Base-by-base conservation (phyloP, 2,888 invertebrate species). In the Nebria salina region DNA sequence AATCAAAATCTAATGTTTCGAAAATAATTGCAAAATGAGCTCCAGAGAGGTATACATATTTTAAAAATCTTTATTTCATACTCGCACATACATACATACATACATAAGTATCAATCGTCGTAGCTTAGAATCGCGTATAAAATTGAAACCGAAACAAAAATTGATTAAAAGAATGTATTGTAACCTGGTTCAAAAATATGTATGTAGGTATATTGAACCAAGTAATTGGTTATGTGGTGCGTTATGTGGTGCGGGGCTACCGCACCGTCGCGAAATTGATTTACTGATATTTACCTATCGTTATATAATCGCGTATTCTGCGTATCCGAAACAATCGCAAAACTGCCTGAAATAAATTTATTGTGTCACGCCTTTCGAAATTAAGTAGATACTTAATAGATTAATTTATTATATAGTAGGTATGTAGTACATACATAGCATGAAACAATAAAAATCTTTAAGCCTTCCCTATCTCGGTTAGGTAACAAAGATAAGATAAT, bases 251-350 rank as follows among this genome's bases (percentile, higher is more conserved):
- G 54, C 11, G 7, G 54, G 7, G 3, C 70, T 70, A 76, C 65
- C 68, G 76, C 43, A 54, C 76, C 68, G 54, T 54, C 54, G 72
- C 54, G 54, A 77, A 77, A 72, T 73, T 78, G 78, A 78, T 78
- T 78, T 78, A 78, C 78, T 54, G 78, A 78, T 78, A 78, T 78
- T 78, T 78, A 78, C 73, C 78, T 78, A 78, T 78, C 78, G 78
- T 78, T 78, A 78, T 73, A 73, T 78, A 78, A 78, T 78, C 78
- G 72, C 77, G 26, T 73, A 72, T 76, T 68, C 76, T 70, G 11
- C 20, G 20, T 54, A 54, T 7, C 54, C 54, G 1, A 54, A 8
- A 54, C 54, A 54, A 54, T 54, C 54, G 54, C 13, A 54, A 54
- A 13, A 8, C 13, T 13, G 13, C 13, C 13, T 1, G 54, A 54